A percentile compares a stretch with the other conserved stretches of the same genome.
Conservation (phyloP, 2,888 invertebrate species). For the Rhamnusium bicolor region DNA sequence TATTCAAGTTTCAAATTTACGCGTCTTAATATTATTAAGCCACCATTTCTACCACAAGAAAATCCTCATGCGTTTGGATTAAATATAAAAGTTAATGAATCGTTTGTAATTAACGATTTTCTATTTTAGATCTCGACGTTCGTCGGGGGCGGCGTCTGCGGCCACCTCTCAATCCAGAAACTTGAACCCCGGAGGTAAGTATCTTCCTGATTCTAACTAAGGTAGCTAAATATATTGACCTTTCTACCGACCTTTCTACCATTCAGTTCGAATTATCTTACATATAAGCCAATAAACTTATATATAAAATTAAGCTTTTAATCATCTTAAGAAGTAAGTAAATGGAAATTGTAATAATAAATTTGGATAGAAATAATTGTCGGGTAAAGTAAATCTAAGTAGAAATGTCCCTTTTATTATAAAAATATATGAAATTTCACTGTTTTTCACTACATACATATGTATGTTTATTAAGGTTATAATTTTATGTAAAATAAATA, state of each 20-base stretch:
- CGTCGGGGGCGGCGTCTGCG: constrained; percentile 82
- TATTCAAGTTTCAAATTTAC: no score
- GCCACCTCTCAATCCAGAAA: constrained; percentile 83
- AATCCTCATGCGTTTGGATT: background rate
- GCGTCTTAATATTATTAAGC: background rate
- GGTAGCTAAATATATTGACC: background rate
- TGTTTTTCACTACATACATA: no score
- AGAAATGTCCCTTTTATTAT: no score
- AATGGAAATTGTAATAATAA: no score
- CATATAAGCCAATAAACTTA: background rate
- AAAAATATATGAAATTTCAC: no score
- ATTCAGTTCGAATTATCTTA: background rate
- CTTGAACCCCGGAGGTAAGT: constrained; percentile 83
- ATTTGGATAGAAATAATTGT: no score
- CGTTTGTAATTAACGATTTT: constrained; percentile 2
- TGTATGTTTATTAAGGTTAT: no score
- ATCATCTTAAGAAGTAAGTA: no score
- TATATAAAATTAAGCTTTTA: no score
- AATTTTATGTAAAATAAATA: no score
- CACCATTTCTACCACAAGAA: background rate
- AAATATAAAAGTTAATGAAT: background rate
- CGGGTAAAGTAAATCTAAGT: no score
- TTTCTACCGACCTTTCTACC: background rate
- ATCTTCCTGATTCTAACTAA: background rate
- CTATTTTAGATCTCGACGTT: constrained; percentile 80